Evolutionary conservation across 1,140 invertebrate genomes (phyloP).

Genomic region (Musca domestica): DNA sequence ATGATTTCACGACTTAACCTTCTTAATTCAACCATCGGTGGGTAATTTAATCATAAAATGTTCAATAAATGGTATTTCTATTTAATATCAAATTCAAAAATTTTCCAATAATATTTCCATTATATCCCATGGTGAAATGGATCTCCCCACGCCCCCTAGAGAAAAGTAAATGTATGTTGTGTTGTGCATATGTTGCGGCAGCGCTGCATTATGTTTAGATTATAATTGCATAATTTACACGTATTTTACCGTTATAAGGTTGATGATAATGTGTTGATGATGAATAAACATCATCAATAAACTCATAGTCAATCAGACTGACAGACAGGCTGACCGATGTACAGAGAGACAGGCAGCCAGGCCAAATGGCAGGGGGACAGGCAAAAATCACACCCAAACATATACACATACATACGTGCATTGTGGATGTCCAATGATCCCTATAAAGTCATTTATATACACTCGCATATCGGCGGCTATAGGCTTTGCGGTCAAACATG

Average conservation of each 20-base stretch:
- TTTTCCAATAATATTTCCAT: too few relatives aligned
- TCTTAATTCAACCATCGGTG: too few relatives aligned
- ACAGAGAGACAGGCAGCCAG: too few relatives aligned
- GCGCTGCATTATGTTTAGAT: slow-evolving; percentile 15
- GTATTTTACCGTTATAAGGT: slow-evolving; percentile 7
- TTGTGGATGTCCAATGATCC: not conserved
- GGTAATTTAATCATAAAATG: too few relatives aligned
- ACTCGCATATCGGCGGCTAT: not conserved
- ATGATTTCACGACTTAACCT: too few relatives aligned
- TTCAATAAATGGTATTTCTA: too few relatives aligned
- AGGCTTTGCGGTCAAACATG: too few relatives aligned
- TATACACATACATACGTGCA: not conserved
- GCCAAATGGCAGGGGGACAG: not conserved
- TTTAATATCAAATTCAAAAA: too few relatives aligned
- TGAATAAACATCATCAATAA: slow-evolving; percentile 16
- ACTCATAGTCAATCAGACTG: too few relatives aligned
- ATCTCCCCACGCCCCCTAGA: too few relatives aligned
- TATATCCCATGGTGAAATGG: too few relatives aligned
- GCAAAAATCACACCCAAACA: not conserved
- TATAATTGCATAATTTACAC: slow-evolving; percentile 22
- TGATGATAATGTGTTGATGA: slow-evolving; percentile 21
- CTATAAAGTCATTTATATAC: not conserved
- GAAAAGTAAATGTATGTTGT: not conserved
- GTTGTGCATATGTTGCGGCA: not conserved
- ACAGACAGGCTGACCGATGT: too few relatives aligned